Evolutionary conservation across 2,113 vertebrate genomes (phyloP).

Genomic region (Sylvia atricapilla): DNA sequence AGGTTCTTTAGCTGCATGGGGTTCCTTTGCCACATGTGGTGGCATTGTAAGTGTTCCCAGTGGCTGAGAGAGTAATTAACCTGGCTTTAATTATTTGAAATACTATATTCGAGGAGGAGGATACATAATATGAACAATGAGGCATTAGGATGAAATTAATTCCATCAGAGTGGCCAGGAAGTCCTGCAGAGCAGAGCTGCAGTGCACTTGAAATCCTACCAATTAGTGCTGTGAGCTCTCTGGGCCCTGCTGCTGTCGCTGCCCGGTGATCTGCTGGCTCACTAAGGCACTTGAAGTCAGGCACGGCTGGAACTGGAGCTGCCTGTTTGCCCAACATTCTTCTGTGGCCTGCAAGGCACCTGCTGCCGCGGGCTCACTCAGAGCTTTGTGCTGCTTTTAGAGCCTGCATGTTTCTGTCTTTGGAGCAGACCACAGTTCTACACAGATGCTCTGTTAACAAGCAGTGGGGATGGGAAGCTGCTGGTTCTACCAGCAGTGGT

Average conservation of each 20-base stretch:
- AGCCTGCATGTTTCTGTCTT: neutral
- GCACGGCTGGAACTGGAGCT: neutral
- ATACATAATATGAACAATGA: neutral
- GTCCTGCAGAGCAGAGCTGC: neutral
- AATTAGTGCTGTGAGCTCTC: neutral
- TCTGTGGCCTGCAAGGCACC: neutral
- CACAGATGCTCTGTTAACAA: neutral
- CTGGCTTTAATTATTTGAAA: slow-evolving; percentile 43
- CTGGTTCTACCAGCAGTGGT: neutral
- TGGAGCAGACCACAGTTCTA: neutral
- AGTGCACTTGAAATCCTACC: neutral
- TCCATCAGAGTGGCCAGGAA: slow-evolving; percentile 9
- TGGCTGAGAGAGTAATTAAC: slow-evolving; percentile 44
- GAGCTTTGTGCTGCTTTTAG: neutral
- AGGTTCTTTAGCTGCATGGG: neutral
- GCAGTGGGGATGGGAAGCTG: neutral
- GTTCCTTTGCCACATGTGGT: neutral
- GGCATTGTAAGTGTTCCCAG: neutral
- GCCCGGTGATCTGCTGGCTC: neutral
- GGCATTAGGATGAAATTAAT: slow-evolving; percentile 47
- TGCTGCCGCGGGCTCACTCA: neutral
- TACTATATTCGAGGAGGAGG: neutral
- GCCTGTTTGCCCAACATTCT: neutral
- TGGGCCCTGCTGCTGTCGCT: neutral
- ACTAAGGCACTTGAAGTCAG: neutral